Evolutionary conservation across 53 echinoderm and acorn worm species (phyloP).

Genomic region (Henricia sp.): DNA sequence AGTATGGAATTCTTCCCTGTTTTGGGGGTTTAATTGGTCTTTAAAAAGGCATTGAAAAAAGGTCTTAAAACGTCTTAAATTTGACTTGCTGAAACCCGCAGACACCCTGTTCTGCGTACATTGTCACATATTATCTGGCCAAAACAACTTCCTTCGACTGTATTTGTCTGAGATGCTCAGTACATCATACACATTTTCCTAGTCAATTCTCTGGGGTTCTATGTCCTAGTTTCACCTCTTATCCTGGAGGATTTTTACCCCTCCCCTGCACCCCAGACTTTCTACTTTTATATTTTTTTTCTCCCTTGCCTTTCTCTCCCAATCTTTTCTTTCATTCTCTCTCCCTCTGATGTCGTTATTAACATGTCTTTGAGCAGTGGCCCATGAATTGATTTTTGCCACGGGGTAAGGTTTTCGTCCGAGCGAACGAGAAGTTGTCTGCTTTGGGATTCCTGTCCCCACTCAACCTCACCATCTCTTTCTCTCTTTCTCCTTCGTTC

Average conservation of each 20-base stretch:
- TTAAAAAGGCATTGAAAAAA: too few species aligned
- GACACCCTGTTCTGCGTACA: too few species aligned
- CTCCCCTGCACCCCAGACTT: neutral
- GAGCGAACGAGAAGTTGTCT: conserved; percentile 9
- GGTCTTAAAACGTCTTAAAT: too few species aligned
- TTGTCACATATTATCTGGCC: too few species aligned
- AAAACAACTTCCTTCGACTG: too few species aligned
- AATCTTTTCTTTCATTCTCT: neutral
- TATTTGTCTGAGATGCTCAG: conserved; percentile 22
- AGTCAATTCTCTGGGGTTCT: conserved; percentile 24
- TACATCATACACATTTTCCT: conserved; percentile 22
- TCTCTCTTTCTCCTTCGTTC: neutral
- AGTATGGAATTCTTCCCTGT: too few species aligned
- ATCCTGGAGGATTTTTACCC: conserved; percentile 9
- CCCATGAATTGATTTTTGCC: conserved; percentile 60
- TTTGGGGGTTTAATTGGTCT: too few species aligned
- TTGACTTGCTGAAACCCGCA: too few species aligned
- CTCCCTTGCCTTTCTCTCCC: neutral
- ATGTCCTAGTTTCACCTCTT: conserved; percentile 29
- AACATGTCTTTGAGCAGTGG: conserved; percentile 58
- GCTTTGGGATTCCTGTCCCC: neutral
- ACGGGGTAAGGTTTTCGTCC: conserved; percentile 39
- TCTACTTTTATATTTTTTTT: neutral
- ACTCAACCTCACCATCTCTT: neutral
- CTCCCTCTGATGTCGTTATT: conserved; percentile 31